Evolutionary conservation across 2,888 invertebrate species (phyloP), one percentile per base, ranked within the genome.

Genomic region (Stenoptilia bipunctidactyla): DNA sequence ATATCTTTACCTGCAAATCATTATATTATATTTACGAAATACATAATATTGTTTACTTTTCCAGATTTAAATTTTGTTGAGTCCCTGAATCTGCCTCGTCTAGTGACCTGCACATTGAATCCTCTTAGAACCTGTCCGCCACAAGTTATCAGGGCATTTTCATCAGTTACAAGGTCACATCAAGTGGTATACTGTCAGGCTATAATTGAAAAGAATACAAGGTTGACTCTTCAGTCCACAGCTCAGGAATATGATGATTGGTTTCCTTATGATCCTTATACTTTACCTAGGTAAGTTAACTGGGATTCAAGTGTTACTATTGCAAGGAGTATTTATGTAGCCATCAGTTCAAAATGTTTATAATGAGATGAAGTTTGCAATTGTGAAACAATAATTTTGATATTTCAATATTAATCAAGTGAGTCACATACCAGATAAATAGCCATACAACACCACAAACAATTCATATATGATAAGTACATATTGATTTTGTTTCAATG

Each of bases 181-280:
- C 97, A 97, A 61, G 84, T 98, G 39, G 95, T 92, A 0, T 97
- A 97, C 73, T 97, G 97, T 70, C 93, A 95, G 65, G 88, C 94
- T 0, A 88, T 97, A 36, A 89, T 97, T 30, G 96, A 97, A 66
- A 89, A 91, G 53, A 97, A 97, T 73, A 70, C 87, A 0, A 82
- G 93, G 1, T 69, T 77, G 30, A 82, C 85, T 27, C 56, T 87
- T 10, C 79, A 76, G 57, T 39, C 75, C 46, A 5, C 71, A 50
- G 68, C 66, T n/a, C 59, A 66, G n/a, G 69, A 85, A 9, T 87
- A 86, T 38, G 77, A 89, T 1, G 88, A 90, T 41, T 95, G 92
- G 82, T 97, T 95, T 65, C 97, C 97, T 0, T 97, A 96, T 61
- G 96, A 96, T 74, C 95, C 95, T 0, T 97, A 92, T 61, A 70